Evolutionary conservation across 2,888 invertebrate genomes (phyloP).

Genomic region (Ctena decussata): DNA sequence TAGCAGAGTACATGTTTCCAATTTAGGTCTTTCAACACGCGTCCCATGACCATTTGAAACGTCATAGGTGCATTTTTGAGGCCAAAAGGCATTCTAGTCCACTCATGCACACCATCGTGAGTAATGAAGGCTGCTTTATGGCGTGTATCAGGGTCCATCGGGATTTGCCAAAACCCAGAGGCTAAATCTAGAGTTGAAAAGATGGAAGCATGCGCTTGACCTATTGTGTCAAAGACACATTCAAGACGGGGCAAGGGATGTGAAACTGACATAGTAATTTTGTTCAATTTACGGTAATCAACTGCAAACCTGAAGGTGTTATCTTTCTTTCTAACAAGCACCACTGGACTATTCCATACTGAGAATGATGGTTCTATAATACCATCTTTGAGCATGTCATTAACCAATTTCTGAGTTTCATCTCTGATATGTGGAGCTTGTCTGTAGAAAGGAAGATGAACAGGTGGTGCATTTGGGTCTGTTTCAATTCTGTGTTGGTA

Average conservation of each 20-base stretch:
- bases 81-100: constrained; percentile 56
- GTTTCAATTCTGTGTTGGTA: background rate
- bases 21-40: constrained; percentile 59
- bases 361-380: constrained; percentile 52
- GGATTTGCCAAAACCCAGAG: constrained; percentile 59
- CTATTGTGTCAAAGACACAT: constrained; percentile 56
- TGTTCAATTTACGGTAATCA: constrained; percentile 63
- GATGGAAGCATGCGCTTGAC: constrained; percentile 41
- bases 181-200: constrained; percentile 58
- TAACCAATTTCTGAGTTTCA: background rate
- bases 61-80: constrained; percentile 60
- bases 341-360: constrained; percentile 58
- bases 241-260: constrained; percentile 64
- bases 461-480: background rate
- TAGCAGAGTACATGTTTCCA: constrained; percentile 69
- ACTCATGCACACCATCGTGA: constrained; percentile 54
- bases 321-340: constrained; percentile 58
- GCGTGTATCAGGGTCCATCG: constrained; percentile 55
- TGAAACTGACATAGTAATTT: constrained; percentile 60
- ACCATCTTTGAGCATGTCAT: constrained; percentile 37
- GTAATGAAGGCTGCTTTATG: constrained; percentile 67
- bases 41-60: constrained; percentile 62
- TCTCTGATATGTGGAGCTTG: background rate
- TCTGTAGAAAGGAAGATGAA: background rate
- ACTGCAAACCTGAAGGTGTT: constrained; percentile 57